Percentiles rank a stretch among this genome's conserved stretches.
phyloP scores from a whole-genome alignment of 1,140 invertebrate genomes.

The Meloidogyne floridensis region DNA sequence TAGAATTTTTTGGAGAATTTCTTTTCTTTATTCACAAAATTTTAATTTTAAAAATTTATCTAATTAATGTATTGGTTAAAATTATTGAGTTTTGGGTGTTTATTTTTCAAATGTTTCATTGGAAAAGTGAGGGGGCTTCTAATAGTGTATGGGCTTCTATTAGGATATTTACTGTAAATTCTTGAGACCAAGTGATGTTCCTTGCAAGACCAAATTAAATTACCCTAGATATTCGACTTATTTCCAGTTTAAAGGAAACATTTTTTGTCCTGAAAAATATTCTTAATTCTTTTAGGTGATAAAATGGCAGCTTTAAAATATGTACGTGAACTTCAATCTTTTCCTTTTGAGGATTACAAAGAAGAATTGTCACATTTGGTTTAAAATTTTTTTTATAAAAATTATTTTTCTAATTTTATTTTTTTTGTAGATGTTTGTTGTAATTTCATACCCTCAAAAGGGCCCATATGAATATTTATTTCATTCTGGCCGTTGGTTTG shows the following conservation, averaged over 20 bases:
- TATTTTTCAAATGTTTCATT: too few species aligned
- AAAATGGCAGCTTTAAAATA: slow-evolving; percentile 28
- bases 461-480: slow-evolving; percentile 48
- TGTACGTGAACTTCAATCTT: slow-evolving; percentile 16
- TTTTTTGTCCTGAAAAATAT: background rate
- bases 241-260: too few species aligned
- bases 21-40: background rate
- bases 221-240: too few species aligned
- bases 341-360: slow-evolving; percentile 16
- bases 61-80: too few species aligned
- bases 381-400: background rate
- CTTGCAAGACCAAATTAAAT: too few species aligned
- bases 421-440: slow-evolving; percentile 39
- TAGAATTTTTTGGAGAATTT: background rate
- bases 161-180: too few species aligned
- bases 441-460: slow-evolving; percentile 48
- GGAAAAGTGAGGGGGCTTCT: too few species aligned
- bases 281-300: background rate
- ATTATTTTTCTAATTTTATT: too few species aligned
- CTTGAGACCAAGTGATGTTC: too few species aligned
- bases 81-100: too few species aligned
- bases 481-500: slow-evolving; percentile 44
- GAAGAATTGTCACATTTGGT: slow-evolving; percentile 17
- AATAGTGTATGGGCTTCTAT: too few species aligned
- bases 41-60: background rate